A percentile compares a stretch with the other conserved stretches of the same genome.
Conservation (phyloP, 30 jellyfish, hydroid and myxozoan species). For the Cassiopea xamachana region DNA sequence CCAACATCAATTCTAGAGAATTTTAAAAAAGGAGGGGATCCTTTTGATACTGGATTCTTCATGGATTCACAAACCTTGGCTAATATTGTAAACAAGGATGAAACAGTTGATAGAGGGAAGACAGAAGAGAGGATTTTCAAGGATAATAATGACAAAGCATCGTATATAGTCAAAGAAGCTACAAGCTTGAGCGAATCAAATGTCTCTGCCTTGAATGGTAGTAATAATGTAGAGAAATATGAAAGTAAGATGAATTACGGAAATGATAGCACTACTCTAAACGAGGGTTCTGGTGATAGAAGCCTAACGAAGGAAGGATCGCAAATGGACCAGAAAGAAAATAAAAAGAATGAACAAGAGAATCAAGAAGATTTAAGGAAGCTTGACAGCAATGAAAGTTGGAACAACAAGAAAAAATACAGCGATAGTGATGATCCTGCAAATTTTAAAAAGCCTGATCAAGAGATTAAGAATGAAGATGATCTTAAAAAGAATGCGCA, state of each 20-base stretch:
- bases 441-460: background rate
- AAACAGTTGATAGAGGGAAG: background rate
- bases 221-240: background rate
- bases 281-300: no score
- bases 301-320: background rate
- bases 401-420: background rate
- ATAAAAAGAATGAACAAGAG: background rate
- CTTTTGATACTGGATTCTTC: conserved; percentile 31
- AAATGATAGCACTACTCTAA: background rate
- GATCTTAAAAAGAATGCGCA: background rate
- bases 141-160: background rate
- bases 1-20: conserved; percentile 49
- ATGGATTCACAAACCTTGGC: conserved; percentile 10
- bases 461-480: background rate
- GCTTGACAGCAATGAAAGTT: background rate
- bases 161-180: background rate
- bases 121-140: background rate
- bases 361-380: background rate
- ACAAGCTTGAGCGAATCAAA: background rate
- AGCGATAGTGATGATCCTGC: background rate
- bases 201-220: background rate
- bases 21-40: background rate
- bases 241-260: conserved; percentile 5
- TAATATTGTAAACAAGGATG: background rate
- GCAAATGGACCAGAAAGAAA: background rate